Evolutionary conservation across 2,888 invertebrate genomes (phyloP), one percentile per base, ranked within the genome.

Genomic region (Brachycybe producta): DNA sequence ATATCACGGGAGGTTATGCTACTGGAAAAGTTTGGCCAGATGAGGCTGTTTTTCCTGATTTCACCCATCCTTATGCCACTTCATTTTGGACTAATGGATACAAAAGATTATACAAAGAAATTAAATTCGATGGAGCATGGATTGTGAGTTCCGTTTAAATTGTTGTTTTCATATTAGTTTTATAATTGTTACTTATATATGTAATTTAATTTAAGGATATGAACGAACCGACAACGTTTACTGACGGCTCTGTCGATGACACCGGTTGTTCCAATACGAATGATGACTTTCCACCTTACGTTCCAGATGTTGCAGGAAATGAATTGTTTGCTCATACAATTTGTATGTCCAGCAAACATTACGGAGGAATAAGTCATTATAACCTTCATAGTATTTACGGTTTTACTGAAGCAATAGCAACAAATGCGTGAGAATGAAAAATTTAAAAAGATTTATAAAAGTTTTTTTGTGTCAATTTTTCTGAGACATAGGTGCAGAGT

Each of bases 171-270:
- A n/a, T n/a, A n/a, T n/a, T n/a, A n/a, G n/a, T n/a, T n/a, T n/a
- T n/a, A n/a, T n/a, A n/a, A n/a, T n/a, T n/a, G n/a, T n/a, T n/a
- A n/a, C n/a, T n/a, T n/a, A n/a, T n/a, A n/a, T n/a, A n/a, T n/a
- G n/a, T n/a, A 4, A 28, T 30, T 41, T 11, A 11, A 26, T 48
- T 53, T 21, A 15, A 80, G 80, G 85, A 87, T 61, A 88, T 88
- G 87, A 87, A 88, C 67, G 88, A 88, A 63, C 85, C 85, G 0
- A 81, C 84, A 0, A 86, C 86, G 69, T 85, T 87, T 67, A 69
- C 76, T 15, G 74, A 80, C 56, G 86, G 82, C 0, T 70, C 74
- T 0, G 62, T 71, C 50, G 64, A 70, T 32, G 45, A 52, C 52
- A 77, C 77, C 2, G 61, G 62, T n/a, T 80, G 80, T 60, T 69